phyloP scores from a whole-genome alignment of 2,797 vertebrate species.

The Sebastiscus albofasciatus region DNA sequence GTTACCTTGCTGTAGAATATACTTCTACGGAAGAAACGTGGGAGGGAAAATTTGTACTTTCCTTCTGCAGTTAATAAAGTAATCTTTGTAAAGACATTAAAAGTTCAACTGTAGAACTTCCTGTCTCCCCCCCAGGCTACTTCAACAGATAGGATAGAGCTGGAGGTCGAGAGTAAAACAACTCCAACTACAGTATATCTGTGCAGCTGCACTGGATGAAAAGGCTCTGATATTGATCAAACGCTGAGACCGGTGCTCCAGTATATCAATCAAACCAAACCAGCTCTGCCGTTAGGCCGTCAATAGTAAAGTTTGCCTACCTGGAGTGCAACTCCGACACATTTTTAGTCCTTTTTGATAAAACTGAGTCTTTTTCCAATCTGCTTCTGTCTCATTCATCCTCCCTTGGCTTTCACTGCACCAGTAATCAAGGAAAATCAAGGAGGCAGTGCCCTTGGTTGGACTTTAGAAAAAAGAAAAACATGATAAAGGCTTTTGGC shows the following conservation, averaged over 20 bases:
- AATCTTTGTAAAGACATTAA: background rate
- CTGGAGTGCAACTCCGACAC: constrained; percentile 7
- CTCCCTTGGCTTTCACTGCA: constrained; percentile 6
- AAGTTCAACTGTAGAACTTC: background rate
- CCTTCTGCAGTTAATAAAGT: background rate
- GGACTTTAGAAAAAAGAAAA: constrained; percentile 42
- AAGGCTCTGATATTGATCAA: constrained; percentile 65
- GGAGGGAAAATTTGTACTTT: background rate
- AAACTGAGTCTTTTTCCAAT: constrained; percentile 6
- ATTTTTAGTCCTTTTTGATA: constrained; percentile 16
- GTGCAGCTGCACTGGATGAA: constrained; percentile 48
- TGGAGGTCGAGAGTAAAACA: constrained; percentile 42
- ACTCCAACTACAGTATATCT: constrained; percentile 27
- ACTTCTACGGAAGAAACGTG: background rate
- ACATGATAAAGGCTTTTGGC: constrained; percentile 49
- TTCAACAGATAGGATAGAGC: constrained; percentile 15
- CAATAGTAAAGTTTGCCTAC: constrained; percentile 3
- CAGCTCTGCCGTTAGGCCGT: constrained; percentile 25
- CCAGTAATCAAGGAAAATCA: constrained; percentile 50
- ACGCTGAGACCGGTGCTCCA: constrained; percentile 34
- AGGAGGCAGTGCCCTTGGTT: constrained; percentile 63
- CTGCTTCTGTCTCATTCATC: constrained; percentile 26
- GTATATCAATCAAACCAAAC: constrained; percentile 58
- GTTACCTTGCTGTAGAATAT: constrained; percentile 17
- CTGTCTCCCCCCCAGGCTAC: background rate